phyloP scores from a whole-genome alignment of 2,797 vertebrate genomes.

The Crenuchus spilurus region DNA sequence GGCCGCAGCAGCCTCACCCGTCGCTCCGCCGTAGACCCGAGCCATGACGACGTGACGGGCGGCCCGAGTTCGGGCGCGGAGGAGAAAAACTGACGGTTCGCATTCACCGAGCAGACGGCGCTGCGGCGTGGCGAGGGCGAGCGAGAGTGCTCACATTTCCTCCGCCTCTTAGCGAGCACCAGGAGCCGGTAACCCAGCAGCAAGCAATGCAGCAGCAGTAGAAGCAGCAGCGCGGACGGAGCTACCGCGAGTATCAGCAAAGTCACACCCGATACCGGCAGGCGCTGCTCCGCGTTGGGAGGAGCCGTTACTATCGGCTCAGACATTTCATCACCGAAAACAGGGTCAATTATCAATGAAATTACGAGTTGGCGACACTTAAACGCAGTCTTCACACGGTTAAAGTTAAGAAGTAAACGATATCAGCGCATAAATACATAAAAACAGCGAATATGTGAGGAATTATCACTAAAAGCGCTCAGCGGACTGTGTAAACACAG shows the following conservation, averaged over 20 bases:
- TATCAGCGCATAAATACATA: no score
- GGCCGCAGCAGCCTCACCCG: slow-evolving; percentile 55
- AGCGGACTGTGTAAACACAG: no score
- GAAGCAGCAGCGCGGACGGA: slow-evolving; percentile 78
- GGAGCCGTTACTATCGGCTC: slow-evolving; percentile 59
- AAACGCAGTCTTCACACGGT: no score
- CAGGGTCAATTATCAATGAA: background rate
- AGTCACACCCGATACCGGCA: slow-evolving; percentile 69
- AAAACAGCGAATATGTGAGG: no score
- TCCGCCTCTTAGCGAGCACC: slow-evolving; percentile 66
- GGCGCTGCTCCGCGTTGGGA: slow-evolving; percentile 44
- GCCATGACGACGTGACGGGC: slow-evolving; percentile 76
- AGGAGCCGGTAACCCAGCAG: slow-evolving; percentile 73
- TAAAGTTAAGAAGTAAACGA: background rate
- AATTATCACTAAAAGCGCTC: no score
- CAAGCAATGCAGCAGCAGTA: slow-evolving; percentile 80
- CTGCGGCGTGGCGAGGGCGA: slow-evolving; percentile 62
- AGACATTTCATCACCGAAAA: slow-evolving; percentile 74
- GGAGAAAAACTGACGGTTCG: slow-evolving; percentile 59
- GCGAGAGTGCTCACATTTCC: background rate
- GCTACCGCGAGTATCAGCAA: slow-evolving; percentile 77
- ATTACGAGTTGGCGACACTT: background rate
- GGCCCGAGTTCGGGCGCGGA: slow-evolving; percentile 70
- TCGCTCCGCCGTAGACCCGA: slow-evolving; percentile 71
- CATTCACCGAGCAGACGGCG: slow-evolving; percentile 47